Evolutionary conservation across 2,113 vertebrate species (phyloP), one percentile per base, ranked within the genome.

Genomic region (Crypturellus undulatus): DNA sequence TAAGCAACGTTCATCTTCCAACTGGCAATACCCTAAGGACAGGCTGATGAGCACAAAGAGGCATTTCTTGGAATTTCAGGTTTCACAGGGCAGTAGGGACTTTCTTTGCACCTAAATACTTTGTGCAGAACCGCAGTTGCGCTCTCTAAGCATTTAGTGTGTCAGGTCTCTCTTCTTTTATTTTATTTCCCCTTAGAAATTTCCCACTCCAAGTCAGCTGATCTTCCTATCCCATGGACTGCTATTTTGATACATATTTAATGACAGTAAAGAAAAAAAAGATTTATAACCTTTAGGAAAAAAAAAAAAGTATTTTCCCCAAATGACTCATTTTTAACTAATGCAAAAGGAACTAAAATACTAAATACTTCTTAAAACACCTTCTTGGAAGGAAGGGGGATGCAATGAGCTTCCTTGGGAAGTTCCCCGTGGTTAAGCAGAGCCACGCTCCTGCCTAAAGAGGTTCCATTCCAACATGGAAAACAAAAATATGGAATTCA

Each of bases 231-330:
- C 22, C 43, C 67, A 26, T 5, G n/a, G 15, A 42, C 22, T 12
- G 3, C 28, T 56, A 25, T 4, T 69, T 22, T 26, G 43, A 59
- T 87, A 72, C 65, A 70, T 79, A 85, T 6, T 22, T 73, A 40
- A 93, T 5, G 22, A 24, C n/a, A 67, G 30, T 2, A 6, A 87
- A 54, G 36, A 80, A 63, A 42, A 58, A 32, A 58, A 69, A 3
- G 4, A 91, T 62, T 60, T 76, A 43, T 30, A 87, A 34, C 49
- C 60, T 59, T 26, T 52, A 38, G 12, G 28, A 88, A 64, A 79
- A 88, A 92, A 80, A 76, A 82, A 87, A 92, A 80, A 77, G 60
- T 56, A 60, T 96, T 90, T 93, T 75, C 85, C 68, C 38, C 38
- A 45, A 63, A 63, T 49, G 68, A 83, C 22, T 92, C 69, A 45